These are phyloP conservation scores for Drosophila leontia DNA, from an alignment of 1,140 invertebrate genomes.

Conservation along the genomic window DNA sequence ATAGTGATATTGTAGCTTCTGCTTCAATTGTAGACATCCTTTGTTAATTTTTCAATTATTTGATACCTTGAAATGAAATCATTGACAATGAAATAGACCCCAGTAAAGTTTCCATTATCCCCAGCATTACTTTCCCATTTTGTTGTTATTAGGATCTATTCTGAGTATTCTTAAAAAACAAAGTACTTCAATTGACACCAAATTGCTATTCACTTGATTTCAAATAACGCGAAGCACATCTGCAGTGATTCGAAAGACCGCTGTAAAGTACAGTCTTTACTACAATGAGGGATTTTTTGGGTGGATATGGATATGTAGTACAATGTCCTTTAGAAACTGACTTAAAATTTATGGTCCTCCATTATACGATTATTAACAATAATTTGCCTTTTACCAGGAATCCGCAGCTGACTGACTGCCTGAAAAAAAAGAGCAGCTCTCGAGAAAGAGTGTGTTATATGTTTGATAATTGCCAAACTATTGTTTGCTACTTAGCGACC, in stretches of 20 bases:
- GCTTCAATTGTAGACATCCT: no score
- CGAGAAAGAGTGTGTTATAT: conserved; percentile 33
- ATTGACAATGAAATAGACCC: background rate
- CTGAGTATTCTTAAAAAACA: conserved; percentile 33
- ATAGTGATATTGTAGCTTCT: background rate
- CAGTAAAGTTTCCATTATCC: conserved; percentile 24
- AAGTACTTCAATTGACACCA: conserved; percentile 27
- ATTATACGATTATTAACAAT: conserved; percentile 58
- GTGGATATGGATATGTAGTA: conserved; percentile 5
- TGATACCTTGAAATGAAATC: background rate
- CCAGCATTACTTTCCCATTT: conserved; percentile 35
- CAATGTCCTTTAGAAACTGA: conserved; percentile 41
- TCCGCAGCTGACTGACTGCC: conserved; percentile 23
- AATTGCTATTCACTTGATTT: conserved; percentile 20
- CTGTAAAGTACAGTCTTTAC: conserved; percentile 16
- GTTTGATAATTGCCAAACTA: conserved; percentile 58
- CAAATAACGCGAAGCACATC: background rate
- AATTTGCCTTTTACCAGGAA: conserved; percentile 49
- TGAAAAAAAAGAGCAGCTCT: conserved; percentile 35
- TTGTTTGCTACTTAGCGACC: conserved; percentile 63
- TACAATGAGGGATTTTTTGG: conserved; percentile 8
- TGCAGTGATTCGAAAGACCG: background rate
- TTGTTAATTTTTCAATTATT: background rate
- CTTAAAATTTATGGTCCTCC: conserved; percentile 49
- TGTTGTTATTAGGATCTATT: conserved; percentile 38